Evolutionary conservation across 2,797 vertebrate species (phyloP), one percentile per base, ranked within the genome.

Genomic region (Taeniopygia guttata): DNA sequence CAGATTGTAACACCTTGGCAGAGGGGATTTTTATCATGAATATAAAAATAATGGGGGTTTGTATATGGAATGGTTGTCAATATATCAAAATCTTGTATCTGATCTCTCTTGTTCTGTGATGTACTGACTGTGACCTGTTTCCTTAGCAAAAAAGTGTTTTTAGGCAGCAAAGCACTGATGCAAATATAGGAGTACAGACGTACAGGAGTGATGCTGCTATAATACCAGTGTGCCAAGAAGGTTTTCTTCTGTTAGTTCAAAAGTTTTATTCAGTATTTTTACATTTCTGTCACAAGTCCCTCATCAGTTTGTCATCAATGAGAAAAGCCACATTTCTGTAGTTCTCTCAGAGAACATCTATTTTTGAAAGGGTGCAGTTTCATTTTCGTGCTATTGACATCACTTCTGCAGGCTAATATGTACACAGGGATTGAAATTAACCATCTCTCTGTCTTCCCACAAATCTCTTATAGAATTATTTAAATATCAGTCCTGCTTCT

Each of bases 1-100:
- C 11, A 40, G 9, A 56, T 32, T 0, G 0, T 26, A 55, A 40
- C 43, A 40, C 18, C 18, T 62, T 56, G 12, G 17, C 46, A 77
- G 15, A 34, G 2, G n/a, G 8, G 3, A 55, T 54, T 56, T 55
- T 48, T 70, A 42, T n/a, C 6, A 42, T 20, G 5, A 8, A 55
- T 32, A 4, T 43, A 27, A 76, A 64, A 80, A 54, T 21, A 83
- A 70, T 46, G 7, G 13, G 4, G 1, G 1, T 9, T 64, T 69
- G 5, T 22, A 2, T 38, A 36, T 5, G 7, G 16, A 55, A 56
- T 76, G 11, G 16, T 56, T 11, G 15, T n/a, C n/a, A n/a, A n/a
- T n/a, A n/a, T n/a, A 10, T 3, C 22, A 77, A 38, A 80, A 58
- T 63, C 60, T 64, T 13, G 3, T 27, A 26, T 54, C 12, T 73